Conservation (phyloP, 2,888 invertebrate species). For the Cryptus viduatorius region DNA sequence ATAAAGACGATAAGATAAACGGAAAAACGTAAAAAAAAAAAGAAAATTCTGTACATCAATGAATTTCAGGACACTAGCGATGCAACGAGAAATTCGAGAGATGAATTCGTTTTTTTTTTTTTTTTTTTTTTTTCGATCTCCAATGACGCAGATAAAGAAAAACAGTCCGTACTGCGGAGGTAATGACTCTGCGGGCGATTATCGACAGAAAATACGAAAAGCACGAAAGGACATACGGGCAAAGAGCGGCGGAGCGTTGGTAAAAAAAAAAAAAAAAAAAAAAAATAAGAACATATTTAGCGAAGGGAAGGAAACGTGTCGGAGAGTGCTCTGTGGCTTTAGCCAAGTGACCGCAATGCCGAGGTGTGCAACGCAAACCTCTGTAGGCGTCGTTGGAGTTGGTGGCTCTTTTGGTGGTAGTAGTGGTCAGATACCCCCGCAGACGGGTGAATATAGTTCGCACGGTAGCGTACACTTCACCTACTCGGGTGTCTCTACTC, state of each 20-base stretch:
- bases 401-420: slow-evolving; percentile 26
- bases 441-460: neutral
- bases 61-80: no score
- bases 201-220: slow-evolving; percentile 55
- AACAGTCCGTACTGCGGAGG: neutral
- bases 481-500: slow-evolving; percentile 48
- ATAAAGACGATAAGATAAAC: no score
- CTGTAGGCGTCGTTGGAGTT: slow-evolving; percentile 38
- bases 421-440: slow-evolving; percentile 18
- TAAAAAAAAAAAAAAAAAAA: slow-evolving; percentile 39
- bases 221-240: slow-evolving; percentile 26
- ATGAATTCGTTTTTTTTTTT: slow-evolving; percentile 5
- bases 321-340: slow-evolving; percentile 54
- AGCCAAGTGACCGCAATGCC: slow-evolving; percentile 70
- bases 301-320: slow-evolving; percentile 44
- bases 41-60: no score
- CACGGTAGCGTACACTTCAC: slow-evolving; percentile 39
- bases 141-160: neutral
- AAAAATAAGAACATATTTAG: slow-evolving; percentile 17
- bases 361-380: slow-evolving; percentile 50
- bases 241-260: neutral
- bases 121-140: slow-evolving; percentile 25
- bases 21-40: no score
- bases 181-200: slow-evolving; percentile 43
- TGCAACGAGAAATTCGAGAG: neutral